A percentile compares a stretch with the other conserved stretches of the same genome.
Conservation (phyloP, 2,797 vertebrate species). For the Aeoliscus strigatus region DNA sequence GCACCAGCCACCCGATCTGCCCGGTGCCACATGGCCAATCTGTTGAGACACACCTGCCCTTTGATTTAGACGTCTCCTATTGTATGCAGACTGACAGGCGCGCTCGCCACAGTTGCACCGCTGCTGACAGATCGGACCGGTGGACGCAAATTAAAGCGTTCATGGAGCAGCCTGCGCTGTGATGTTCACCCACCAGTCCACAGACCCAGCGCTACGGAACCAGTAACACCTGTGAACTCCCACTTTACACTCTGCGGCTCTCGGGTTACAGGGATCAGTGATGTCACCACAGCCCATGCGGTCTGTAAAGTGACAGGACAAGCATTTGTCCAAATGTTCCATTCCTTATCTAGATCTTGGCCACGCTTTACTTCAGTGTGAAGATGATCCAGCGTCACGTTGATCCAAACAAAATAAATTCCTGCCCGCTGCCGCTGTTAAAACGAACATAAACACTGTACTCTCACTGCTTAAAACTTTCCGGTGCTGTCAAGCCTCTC, state of each 20-base stretch:
- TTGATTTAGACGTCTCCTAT: constrained; percentile 57
- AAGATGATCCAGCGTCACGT: constrained; percentile 62
- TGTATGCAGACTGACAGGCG: constrained; percentile 44
- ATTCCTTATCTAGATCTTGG: constrained; percentile 69
- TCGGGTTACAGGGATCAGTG: constrained; percentile 36
- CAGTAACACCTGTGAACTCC: too few species aligned
- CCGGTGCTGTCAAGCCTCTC: constrained; percentile 22
- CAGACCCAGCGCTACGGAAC: too few species aligned
- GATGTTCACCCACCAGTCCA: too few species aligned
- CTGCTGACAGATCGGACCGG: constrained; percentile 36
- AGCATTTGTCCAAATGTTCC: constrained; percentile 66
- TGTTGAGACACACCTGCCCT: constrained; percentile 64
- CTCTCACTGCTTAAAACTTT: constrained; percentile 49
- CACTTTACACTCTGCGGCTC: constrained; percentile 42
- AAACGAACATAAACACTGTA: constrained; percentile 72
- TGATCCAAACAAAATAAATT: constrained; percentile 73
- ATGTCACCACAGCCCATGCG: constrained; percentile 48
- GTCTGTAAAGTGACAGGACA: constrained; percentile 52
- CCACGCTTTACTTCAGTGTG: constrained; percentile 41
- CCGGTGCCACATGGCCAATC: constrained; percentile 58
- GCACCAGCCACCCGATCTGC: constrained; percentile 53
- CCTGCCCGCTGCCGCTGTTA: constrained; percentile 63
- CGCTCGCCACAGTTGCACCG: constrained; percentile 23
- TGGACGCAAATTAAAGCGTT: constrained; percentile 11
- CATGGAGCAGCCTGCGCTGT: constrained; percentile 1